phyloP scores from a whole-genome alignment of 2,888 invertebrate genomes.

The Aromia moschata region DNA sequence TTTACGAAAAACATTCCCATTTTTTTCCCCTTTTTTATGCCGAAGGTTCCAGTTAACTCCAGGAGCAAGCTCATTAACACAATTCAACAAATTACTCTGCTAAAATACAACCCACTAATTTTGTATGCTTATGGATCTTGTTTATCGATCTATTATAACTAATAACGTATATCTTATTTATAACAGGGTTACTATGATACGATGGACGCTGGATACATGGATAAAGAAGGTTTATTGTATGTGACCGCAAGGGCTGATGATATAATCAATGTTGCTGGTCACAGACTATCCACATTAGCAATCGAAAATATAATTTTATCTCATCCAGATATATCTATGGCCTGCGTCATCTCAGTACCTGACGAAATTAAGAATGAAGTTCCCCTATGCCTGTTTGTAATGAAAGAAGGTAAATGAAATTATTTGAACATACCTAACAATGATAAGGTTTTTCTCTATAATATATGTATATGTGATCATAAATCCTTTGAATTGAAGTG shows the following conservation, averaged over 20 bases:
- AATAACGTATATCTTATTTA: background rate
- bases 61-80: no score
- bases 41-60: no score
- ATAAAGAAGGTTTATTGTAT: slow-evolving; percentile 84
- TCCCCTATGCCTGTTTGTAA: slow-evolving; percentile 87
- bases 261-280: slow-evolving; percentile 95
- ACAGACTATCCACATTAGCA: slow-evolving; percentile 87
- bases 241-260: slow-evolving; percentile 94
- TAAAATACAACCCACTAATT: no score
- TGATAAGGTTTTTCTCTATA: no score
- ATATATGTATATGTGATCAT: no score
- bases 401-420: slow-evolving; percentile 67
- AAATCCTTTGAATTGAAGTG: no score
- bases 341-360: slow-evolving; percentile 89
- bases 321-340: slow-evolving; percentile 87
- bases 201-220: slow-evolving; percentile 92
- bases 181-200: slow-evolving; percentile 90
- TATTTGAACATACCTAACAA: no score
- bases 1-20: no score
- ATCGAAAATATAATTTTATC: slow-evolving; percentile 89
- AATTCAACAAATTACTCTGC: no score
- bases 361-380: slow-evolving; percentile 91
- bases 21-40: no score
- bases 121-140: no score
- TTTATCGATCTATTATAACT: slow-evolving; percentile 2